These are phyloP conservation scores for Scleropages formosus DNA, from an alignment of 2,797 vertebrate species.

Conservation along the genomic window DNA sequence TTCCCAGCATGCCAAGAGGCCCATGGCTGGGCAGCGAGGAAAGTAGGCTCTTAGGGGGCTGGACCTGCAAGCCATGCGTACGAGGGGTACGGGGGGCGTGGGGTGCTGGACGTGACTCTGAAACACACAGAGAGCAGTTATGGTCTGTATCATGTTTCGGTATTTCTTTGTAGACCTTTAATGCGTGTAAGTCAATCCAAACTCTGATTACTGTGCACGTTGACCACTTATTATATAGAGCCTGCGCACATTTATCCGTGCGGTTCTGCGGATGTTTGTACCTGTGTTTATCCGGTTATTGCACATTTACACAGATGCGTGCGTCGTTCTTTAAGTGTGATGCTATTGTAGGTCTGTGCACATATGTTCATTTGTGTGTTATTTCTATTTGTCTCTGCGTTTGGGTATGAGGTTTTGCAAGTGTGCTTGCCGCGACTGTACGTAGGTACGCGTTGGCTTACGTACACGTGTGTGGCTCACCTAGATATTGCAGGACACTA, in stretches of 20 bases:
- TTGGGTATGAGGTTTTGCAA: background rate
- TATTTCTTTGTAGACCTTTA: background rate
- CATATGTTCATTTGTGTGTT: background rate
- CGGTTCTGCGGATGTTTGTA: background rate
- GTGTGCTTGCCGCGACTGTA: background rate
- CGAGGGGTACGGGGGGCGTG: constrained; percentile 82
- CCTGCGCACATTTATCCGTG: background rate
- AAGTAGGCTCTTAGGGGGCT: constrained; percentile 82
- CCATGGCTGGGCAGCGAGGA: constrained; percentile 80
- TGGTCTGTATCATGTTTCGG: no score
- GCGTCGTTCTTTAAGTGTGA: background rate
- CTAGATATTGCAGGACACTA: constrained; percentile 91
- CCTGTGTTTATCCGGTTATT: background rate
- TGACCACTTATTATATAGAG: background rate
- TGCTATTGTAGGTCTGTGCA: background rate
- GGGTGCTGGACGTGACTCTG: constrained; percentile 87
- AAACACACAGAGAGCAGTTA: constrained; percentile 38
- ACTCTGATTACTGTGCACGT: background rate
- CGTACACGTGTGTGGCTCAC: constrained; percentile 61
- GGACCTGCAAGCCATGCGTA: constrained; percentile 83
- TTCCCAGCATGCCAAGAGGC: constrained; percentile 88
- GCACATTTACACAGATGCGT: background rate
- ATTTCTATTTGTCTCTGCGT: background rate
- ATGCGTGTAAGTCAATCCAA: background rate
- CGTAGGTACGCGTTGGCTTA: background rate